Evolutionary conservation across 2,797 vertebrate species (phyloP).

Genomic region (Gila robusta): DNA sequence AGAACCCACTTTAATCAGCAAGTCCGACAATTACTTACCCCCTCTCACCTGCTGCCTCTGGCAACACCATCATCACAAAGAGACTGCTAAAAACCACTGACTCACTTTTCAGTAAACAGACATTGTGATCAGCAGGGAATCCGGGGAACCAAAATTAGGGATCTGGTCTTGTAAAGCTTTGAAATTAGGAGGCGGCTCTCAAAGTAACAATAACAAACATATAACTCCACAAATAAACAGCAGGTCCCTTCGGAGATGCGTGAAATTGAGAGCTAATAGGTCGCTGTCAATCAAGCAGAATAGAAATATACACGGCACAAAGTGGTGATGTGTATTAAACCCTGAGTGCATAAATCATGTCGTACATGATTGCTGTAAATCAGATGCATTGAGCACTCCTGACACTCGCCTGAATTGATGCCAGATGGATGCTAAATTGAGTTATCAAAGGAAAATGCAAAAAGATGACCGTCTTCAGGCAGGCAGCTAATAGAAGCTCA

Average conservation of each 20-base stretch:
- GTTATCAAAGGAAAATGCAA: conserved; percentile 27
- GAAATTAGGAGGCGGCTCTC: conserved; percentile 13
- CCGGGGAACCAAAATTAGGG: background rate
- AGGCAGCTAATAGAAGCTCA: background rate
- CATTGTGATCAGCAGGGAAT: conserved; percentile 35
- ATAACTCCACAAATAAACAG: conserved; percentile 18
- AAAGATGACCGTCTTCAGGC: background rate
- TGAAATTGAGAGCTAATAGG: conserved; percentile 28
- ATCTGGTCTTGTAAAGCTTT: conserved; percentile 30
- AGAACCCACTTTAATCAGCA: conserved; percentile 38
- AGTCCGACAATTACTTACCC: conserved; percentile 40
- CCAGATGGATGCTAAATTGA: conserved; percentile 55
- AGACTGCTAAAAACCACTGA: conserved; percentile 36
- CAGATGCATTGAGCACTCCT: conserved; percentile 34
- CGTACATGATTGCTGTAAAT: conserved; percentile 51
- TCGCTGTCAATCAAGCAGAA: conserved; percentile 40
- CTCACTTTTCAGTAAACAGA: conserved; percentile 36
- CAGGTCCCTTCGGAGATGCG: background rate
- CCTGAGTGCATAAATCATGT: conserved; percentile 45
- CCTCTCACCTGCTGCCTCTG: conserved; percentile 40
- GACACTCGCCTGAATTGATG: conserved; percentile 39
- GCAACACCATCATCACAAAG: conserved; percentile 30
- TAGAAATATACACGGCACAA: conserved; percentile 30
- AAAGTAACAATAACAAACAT: conserved; percentile 32
- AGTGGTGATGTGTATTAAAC: conserved; percentile 21